Percentiles rank a stretch among this genome's conserved stretches.
Evolutionary conservation across 1,140 invertebrate genomes (phyloP).

Genomic region (Rhysida immarginata): DNA sequence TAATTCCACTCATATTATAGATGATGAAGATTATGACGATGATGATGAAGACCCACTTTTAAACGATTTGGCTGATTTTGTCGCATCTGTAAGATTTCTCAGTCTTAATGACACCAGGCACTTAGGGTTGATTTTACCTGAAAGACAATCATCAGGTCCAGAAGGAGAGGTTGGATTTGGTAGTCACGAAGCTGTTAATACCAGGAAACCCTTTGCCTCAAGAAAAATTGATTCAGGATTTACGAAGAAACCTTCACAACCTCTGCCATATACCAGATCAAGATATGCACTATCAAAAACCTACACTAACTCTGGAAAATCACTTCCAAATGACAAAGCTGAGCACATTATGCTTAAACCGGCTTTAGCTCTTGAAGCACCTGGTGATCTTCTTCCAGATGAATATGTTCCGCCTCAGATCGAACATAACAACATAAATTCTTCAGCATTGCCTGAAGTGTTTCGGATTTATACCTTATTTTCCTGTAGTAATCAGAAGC

Average conservation of each 20-base stretch:
- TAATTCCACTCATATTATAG: not conserved
- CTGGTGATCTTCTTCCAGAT: not conserved
- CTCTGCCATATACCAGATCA: no score
- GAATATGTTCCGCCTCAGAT: not conserved
- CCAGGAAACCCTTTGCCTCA: no score
- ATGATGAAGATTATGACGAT: not conserved
- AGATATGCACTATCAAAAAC: no score
- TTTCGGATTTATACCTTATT: not conserved
- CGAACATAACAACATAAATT: not conserved
- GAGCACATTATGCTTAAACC: no score
- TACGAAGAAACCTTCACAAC: no score
- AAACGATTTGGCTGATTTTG: slow-evolving; percentile 4
- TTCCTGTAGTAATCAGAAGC: not conserved
- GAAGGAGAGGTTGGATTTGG: no score
- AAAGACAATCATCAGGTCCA: no score
- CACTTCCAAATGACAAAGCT: no score
- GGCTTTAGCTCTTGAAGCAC: slow-evolving; percentile 1
- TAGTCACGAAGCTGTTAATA: no score
- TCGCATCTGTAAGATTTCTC: not conserved
- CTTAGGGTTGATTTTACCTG: not conserved
- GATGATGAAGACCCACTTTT: slow-evolving; percentile 1
- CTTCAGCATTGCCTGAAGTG: not conserved
- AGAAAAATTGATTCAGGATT: no score
- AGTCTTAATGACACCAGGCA: slow-evolving; percentile 1
- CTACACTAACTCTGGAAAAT: no score